Conservation (phyloP, 2,888 invertebrate species). For the Polymixis lichenea region DNA sequence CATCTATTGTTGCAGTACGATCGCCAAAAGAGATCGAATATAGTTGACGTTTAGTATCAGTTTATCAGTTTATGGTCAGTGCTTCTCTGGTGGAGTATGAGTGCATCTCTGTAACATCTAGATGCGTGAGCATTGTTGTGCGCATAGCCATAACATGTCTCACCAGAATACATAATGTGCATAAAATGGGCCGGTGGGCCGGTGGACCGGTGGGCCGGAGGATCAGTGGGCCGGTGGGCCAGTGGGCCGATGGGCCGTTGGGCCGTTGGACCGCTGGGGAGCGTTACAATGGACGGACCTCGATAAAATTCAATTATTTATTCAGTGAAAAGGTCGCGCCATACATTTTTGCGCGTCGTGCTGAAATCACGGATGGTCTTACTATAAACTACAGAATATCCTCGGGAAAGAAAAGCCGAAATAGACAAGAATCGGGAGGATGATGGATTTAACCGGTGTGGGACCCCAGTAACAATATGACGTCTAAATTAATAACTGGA, state of each 20-base stretch:
- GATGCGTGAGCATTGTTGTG: too few species aligned
- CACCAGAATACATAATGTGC: too few species aligned
- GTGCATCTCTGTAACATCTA: too few species aligned
- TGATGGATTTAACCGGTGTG: background rate
- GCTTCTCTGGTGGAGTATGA: too few species aligned
- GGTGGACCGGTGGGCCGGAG: background rate
- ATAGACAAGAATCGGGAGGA: conserved; percentile 7
- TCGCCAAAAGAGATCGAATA: too few species aligned
- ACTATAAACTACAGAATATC: conserved; percentile 9
- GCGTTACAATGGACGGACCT: conserved; percentile 1
- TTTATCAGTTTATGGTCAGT: too few species aligned
- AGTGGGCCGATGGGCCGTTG: background rate
- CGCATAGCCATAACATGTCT: too few species aligned
- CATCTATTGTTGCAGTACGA: too few species aligned
- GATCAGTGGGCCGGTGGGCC: background rate
- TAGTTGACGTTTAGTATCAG: too few species aligned
- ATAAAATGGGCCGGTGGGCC: background rate
- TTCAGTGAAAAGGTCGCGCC: conserved; percentile 15
- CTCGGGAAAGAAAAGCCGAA: background rate
- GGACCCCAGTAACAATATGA: too few species aligned
- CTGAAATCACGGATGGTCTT: conserved; percentile 11
- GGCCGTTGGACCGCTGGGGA: background rate
- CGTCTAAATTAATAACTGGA: too few species aligned
- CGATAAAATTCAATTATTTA: conserved; percentile 28
- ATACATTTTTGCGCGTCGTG: conserved; percentile 15